A percentile compares a stretch with the other conserved stretches of the same genome.
phyloP scores from a whole-genome alignment of 2,797 vertebrate species.

The Macroramphosus scolopax region DNA sequence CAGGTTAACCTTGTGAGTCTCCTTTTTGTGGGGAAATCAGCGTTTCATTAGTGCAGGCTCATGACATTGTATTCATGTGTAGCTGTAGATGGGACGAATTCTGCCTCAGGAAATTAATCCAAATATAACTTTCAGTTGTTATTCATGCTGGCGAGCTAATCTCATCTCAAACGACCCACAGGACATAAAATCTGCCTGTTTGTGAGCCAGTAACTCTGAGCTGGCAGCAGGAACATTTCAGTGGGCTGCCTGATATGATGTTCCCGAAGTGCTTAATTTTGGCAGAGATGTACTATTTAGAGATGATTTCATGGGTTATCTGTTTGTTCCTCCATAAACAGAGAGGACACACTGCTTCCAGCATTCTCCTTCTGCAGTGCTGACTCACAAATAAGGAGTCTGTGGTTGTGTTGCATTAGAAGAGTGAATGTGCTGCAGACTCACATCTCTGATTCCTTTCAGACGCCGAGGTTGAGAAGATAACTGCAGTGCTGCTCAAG shows the following conservation, averaged over 20 bases:
- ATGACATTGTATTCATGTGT: constrained; percentile 10
- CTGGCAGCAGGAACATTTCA: constrained; percentile 5
- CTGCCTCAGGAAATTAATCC: constrained; percentile 35
- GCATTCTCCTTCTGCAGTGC: constrained; percentile 23
- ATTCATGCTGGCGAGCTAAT: constrained; percentile 24
- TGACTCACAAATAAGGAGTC: constrained; percentile 47
- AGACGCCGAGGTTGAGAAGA: constrained; percentile 76
- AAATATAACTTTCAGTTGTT: constrained; percentile 40
- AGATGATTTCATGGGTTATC: constrained; percentile 21
- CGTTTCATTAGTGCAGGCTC: constrained; percentile 8
- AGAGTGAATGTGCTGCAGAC: constrained; percentile 7
- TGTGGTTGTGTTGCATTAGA: constrained; percentile 17
- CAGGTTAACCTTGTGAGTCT: constrained; percentile 7
- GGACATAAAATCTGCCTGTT: constrained; percentile 13
- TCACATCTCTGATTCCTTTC: constrained; percentile 25
- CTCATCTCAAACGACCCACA: constrained; percentile 10
- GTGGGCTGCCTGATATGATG: constrained; percentile 30
- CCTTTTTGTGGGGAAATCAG: not conserved
- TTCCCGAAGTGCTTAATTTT: constrained; percentile 6
- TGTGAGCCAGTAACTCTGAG: constrained; percentile 25
- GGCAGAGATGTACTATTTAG: constrained; percentile 20
- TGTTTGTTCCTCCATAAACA: constrained; percentile 20
- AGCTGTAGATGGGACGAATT: constrained; percentile 10
- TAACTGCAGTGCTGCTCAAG: constrained; percentile 77
- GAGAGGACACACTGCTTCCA: constrained; percentile 42